Conservation (phyloP, 2,888 invertebrate species). For the Andrena praecox region DNA sequence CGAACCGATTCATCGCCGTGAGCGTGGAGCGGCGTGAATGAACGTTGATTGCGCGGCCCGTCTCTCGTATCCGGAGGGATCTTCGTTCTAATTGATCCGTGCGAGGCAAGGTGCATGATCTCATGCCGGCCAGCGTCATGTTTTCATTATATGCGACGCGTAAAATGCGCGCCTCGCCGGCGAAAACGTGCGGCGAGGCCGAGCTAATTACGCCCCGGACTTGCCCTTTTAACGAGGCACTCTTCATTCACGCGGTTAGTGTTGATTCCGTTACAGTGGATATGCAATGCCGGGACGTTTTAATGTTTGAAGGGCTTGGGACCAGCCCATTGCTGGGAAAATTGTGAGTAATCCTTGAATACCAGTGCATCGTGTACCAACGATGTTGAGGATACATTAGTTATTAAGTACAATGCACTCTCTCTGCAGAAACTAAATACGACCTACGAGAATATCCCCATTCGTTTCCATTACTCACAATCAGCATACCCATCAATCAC, state of each 20-base stretch:
- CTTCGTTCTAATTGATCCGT: conserved; percentile 64
- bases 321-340: too few species aligned
- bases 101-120: conserved; percentile 69
- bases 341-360: too few species aligned
- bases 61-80: conserved; percentile 50
- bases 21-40: conserved; percentile 56
- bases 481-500: too few species aligned
- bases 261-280: too few species aligned
- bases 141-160: conserved; percentile 37
- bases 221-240: conserved; percentile 21
- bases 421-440: too few species aligned
- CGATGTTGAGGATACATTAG: too few species aligned
- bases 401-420: too few species aligned
- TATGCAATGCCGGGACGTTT: too few species aligned
- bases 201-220: conserved; percentile 28
- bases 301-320: too few species aligned
- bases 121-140: conserved; percentile 64
- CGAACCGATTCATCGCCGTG: conserved; percentile 43
- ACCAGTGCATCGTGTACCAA: too few species aligned
- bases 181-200: conserved; percentile 22
- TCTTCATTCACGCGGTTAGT: conserved; percentile 14
- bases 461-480: too few species aligned
- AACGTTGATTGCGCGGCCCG: conserved; percentile 60
- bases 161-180: neutral
- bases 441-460: too few species aligned